phyloP scores from a whole-genome alignment of 2,888 invertebrate species.

The Eupithecia inturbata region DNA sequence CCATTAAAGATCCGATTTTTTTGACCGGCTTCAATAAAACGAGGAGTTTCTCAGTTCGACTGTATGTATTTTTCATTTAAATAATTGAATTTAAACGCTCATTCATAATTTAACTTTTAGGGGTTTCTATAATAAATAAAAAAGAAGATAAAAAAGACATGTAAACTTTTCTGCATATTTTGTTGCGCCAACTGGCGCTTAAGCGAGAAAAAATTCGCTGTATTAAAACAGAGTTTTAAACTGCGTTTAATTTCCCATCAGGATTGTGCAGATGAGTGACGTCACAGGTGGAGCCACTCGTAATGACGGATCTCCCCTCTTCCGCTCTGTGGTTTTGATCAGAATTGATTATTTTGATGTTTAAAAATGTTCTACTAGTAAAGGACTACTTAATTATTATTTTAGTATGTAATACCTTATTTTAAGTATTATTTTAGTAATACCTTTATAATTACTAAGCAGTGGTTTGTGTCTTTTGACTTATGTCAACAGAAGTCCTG shows the following conservation, averaged over 20 bases:
- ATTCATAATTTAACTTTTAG: background rate
- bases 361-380: background rate
- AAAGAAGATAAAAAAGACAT: background rate
- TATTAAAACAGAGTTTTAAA: conserved; percentile 68
- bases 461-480: background rate
- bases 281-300: conserved; percentile 41
- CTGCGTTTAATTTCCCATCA: conserved; percentile 76
- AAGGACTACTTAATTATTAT: background rate
- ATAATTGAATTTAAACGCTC: background rate
- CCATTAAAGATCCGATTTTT: background rate
- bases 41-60: background rate
- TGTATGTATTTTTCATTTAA: background rate
- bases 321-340: conserved; percentile 21
- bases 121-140: background rate
- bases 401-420: too few species aligned
- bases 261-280: conserved; percentile 77
- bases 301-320: conserved; percentile 56
- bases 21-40: background rate
- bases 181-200: conserved; percentile 55
- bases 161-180: background rate
- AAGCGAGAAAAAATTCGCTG: conserved; percentile 60
- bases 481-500: too few species aligned
- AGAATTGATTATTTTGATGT: background rate
- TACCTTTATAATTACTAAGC: background rate
- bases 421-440: too few species aligned